A percentile compares a stretch with the other conserved stretches of the same genome.
These are phyloP conservation scores for Spheniscus mendiculus DNA, from an alignment of 2,113 vertebrate genomes.

Conservation along the genomic window DNA sequence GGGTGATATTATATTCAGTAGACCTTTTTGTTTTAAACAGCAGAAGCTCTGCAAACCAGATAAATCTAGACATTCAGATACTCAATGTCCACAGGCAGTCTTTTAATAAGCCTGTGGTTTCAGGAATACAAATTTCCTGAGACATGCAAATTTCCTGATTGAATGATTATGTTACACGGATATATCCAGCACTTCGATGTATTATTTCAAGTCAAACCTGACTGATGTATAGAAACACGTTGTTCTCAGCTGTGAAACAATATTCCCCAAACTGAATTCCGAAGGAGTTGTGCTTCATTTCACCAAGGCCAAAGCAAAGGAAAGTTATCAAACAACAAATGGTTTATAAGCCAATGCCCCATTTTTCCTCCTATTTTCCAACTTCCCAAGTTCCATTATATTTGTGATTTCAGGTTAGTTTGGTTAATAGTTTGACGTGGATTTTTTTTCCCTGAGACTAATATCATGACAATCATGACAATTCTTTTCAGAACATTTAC, in stretches of 20 bases:
- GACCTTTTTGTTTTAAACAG: not conserved
- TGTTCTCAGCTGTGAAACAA: not conserved
- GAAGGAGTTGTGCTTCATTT: not conserved
- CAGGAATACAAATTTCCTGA: not conserved
- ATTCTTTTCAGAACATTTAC: not conserved
- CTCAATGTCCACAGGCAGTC: no score
- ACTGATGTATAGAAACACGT: not conserved
- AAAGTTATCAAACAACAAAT: not conserved
- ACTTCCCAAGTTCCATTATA: not conserved
- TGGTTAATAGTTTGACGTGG: not conserved
- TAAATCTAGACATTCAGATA: not conserved
- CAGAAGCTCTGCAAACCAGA: not conserved
- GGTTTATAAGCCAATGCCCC: not conserved
- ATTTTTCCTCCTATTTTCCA: not conserved
- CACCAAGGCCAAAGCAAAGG: not conserved
- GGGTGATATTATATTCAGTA: not conserved
- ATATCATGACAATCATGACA: not conserved
- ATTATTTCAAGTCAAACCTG: not conserved
- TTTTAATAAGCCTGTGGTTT: not conserved
- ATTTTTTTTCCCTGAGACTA: not conserved
- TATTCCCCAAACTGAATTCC: not conserved
- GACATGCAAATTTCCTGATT: not conserved
- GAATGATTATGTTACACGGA: not conserved
- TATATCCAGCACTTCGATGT: not conserved
- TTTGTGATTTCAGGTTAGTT: not conserved